These are phyloP conservation scores for Leiothrix lutea DNA, from an alignment of 2,113 vertebrate genomes.

Conservation along the genomic window DNA sequence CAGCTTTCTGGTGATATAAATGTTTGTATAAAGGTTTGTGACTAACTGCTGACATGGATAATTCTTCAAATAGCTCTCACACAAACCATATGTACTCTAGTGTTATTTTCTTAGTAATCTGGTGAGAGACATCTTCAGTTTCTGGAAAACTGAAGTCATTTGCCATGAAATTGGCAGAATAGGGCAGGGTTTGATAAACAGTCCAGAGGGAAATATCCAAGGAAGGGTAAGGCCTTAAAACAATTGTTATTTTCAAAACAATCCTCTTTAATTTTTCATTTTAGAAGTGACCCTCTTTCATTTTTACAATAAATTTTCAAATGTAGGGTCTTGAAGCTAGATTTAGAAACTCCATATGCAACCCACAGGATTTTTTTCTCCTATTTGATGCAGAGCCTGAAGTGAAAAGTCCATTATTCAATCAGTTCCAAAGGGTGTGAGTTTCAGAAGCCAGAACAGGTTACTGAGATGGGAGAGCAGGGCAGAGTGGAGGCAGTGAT, in stretches of 20 bases:
- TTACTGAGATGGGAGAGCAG: background rate
- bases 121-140: background rate
- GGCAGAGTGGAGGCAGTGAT: conserved; percentile 13
- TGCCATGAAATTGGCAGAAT: background rate
- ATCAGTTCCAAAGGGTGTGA: conserved; percentile 44
- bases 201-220: background rate
- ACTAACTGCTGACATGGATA: background rate
- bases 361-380: background rate
- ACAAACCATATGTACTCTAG: background rate
- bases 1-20: background rate
- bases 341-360: background rate
- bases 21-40: background rate
- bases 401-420: conserved; percentile 26
- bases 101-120: background rate
- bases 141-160: background rate
- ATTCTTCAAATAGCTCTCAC: background rate
- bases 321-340: background rate
- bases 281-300: background rate
- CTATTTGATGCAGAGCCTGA: background rate
- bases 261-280: background rate
- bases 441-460: conserved; percentile 57
- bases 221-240: background rate
- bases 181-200: background rate
- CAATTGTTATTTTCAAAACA: background rate
- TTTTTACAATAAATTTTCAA: background rate